Evolutionary conservation across 1,140 invertebrate genomes (phyloP).

Genomic region (Drosophila punjabiensis): DNA sequence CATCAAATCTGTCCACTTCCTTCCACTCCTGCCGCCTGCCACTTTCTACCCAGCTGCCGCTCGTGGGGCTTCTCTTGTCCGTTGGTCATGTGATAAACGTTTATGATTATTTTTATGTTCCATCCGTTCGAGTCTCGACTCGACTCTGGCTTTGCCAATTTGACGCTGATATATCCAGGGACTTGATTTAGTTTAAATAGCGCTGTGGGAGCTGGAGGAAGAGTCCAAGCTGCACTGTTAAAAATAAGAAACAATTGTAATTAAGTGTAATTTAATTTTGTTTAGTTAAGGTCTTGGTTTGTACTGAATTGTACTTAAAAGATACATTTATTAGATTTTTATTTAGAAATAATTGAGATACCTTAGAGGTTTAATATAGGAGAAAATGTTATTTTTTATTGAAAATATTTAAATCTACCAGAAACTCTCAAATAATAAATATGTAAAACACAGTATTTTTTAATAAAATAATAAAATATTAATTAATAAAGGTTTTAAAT

Average conservation of each 20-base stretch:
- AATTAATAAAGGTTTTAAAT: background rate
- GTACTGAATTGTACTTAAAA: background rate
- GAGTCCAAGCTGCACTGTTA: background rate
- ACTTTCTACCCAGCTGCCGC: background rate
- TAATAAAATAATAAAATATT: too few species aligned
- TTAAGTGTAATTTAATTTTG: background rate
- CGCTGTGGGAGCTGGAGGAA: conserved; percentile 26
- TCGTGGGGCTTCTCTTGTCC: conserved; percentile 41
- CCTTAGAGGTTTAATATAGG: too few species aligned
- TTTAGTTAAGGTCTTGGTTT: background rate
- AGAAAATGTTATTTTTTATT: too few species aligned
- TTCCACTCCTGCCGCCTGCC: background rate
- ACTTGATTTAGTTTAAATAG: conserved; percentile 81
- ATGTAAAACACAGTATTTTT: too few species aligned
- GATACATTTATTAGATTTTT: too few species aligned
- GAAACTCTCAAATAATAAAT: too few species aligned
- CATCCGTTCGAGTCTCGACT: conserved; percentile 55
- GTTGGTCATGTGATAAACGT: conserved; percentile 74
- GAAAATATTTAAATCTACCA: too few species aligned
- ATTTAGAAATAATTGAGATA: too few species aligned
- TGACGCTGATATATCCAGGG: conserved; percentile 68
- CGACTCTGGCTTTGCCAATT: conserved; percentile 65
- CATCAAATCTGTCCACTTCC: conserved; percentile 52
- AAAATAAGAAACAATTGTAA: background rate
- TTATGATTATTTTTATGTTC: conserved; percentile 81